These are phyloP conservation scores for Escarpia spicata DNA, from an alignment of 2,888 invertebrate genomes.

Conservation along the genomic window DNA sequence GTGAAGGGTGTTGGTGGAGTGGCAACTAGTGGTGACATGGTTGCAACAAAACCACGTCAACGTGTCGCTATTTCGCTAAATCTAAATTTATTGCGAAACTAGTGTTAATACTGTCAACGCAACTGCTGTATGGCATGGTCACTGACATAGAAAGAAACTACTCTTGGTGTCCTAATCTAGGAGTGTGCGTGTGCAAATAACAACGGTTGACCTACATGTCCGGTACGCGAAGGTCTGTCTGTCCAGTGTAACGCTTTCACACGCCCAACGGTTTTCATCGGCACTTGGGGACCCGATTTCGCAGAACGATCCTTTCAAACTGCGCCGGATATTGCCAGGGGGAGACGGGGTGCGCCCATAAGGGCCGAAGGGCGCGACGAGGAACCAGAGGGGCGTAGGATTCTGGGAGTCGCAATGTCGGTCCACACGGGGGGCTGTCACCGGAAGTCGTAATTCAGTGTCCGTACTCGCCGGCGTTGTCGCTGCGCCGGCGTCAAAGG, in stretches of 20 bases:
- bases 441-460: conserved; percentile 25
- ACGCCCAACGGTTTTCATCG: conserved; percentile 23
- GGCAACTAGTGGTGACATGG: conserved; percentile 14
- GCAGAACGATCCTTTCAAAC: background rate
- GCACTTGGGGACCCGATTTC: conserved; percentile 20
- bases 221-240: background rate
- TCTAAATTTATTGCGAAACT: conserved; percentile 17
- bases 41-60: background rate
- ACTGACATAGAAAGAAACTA: background rate
- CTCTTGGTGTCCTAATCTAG: background rate
- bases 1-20: background rate
- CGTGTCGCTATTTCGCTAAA: conserved; percentile 7
- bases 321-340: background rate
- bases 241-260: conserved; percentile 21
- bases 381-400: background rate
- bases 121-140: background rate
- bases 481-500: background rate
- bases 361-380: background rate
- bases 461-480: conserved; percentile 1
- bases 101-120: background rate
- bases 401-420: background rate
- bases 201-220: background rate
- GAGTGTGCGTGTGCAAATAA: background rate
- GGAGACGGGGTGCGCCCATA: conserved; percentile 18
- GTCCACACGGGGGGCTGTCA: conserved; percentile 18